phyloP scores from a whole-genome alignment of 1,140 invertebrate species.

The Hermetia illucens region DNA sequence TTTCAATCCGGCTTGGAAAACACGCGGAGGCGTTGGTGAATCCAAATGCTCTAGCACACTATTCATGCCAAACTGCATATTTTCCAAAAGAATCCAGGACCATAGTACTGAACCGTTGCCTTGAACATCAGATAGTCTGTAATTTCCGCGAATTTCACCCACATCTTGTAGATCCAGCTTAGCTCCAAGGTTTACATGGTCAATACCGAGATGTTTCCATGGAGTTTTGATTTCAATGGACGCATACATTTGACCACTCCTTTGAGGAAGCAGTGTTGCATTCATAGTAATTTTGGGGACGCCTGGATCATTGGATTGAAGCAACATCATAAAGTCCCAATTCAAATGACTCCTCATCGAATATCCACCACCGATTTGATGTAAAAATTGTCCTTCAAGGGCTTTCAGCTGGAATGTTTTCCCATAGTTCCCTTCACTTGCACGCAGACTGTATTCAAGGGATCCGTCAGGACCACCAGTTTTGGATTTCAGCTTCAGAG shows the following conservation, averaged over 20 bases:
- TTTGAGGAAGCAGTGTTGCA: conserved; percentile 12
- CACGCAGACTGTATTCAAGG: conserved; percentile 18
- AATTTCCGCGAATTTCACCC: conserved; percentile 16
- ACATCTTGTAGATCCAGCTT: conserved; percentile 10
- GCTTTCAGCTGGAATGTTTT: conserved; percentile 21
- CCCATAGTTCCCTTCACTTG: conserved; percentile 12
- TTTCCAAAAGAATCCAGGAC: conserved; percentile 28
- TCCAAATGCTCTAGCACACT: conserved; percentile 25
- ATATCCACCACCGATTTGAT: conserved; percentile 23
- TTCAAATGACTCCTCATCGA: conserved; percentile 11
- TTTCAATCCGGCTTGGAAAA: conserved; percentile 22
- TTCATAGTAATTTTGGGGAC: conserved; percentile 20
- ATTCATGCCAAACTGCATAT: conserved; percentile 29
- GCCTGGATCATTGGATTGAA: conserved; percentile 21
- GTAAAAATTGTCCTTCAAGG: conserved; percentile 23
- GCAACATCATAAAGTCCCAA: conserved; percentile 20
- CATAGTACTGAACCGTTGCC: conserved; percentile 19
- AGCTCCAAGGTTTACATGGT: conserved; percentile 17
- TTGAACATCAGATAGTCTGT: conserved; percentile 16
- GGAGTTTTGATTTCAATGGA: conserved; percentile 21
- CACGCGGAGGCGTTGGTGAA: conserved; percentile 13
- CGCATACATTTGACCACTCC: conserved; percentile 10
- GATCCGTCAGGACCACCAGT: conserved; percentile 18
- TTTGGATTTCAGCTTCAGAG: conserved; percentile 17
- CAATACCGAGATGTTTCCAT: conserved; percentile 22